A percentile compares a stretch with the other conserved stretches of the same genome.
Conservation (phyloP, 2,113 vertebrate species). For the Isichthys henryi region DNA sequence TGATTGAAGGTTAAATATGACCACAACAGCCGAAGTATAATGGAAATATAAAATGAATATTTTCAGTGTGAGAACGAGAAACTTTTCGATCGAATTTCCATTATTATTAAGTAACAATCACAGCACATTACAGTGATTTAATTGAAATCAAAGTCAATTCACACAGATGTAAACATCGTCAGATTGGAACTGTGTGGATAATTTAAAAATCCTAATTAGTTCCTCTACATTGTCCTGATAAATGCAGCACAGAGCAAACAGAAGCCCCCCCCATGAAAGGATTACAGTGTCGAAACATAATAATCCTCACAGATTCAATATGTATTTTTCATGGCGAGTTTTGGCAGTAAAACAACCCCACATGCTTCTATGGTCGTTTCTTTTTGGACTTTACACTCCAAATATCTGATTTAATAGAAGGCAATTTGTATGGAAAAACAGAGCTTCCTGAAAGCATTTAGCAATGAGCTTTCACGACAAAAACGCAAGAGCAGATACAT, state of each 20-base stretch:
- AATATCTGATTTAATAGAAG: not conserved
- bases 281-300: not conserved
- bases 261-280: not conserved
- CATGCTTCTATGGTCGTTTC: not conserved
- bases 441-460: not conserved
- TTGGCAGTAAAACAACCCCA: not conserved
- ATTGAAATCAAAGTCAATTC: not conserved
- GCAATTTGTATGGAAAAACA: not conserved
- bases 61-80: not conserved
- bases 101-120: not conserved
- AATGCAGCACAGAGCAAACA: not conserved
- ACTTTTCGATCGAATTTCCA: not conserved
- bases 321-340: not conserved
- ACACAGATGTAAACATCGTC: not conserved
- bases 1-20: not conserved
- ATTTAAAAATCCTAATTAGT: not conserved
- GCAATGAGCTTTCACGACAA: not conserved
- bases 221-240: not conserved
- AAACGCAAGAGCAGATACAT: not conserved
- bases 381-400: not conserved
- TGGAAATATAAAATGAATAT: not conserved
- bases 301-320: conserved; percentile 1
- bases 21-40: not conserved
- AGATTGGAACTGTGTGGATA: not conserved
- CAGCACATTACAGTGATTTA: not conserved